Evolutionary conservation across 2,888 invertebrate genomes (phyloP).

Genomic region (Poecilobothrus nobilitatus): DNA sequence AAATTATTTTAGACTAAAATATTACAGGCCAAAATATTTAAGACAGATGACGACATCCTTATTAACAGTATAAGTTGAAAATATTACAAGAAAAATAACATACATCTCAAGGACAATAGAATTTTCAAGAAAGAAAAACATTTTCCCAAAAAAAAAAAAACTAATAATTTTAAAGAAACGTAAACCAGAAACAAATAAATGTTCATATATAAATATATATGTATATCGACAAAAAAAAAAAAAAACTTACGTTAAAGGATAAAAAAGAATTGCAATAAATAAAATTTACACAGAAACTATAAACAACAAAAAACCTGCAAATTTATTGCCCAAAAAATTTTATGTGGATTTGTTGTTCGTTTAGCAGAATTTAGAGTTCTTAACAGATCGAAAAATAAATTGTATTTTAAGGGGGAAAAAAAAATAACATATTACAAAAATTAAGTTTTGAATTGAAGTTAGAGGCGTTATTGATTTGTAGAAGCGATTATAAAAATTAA

Average conservation of each 20-base stretch:
- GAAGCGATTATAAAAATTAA: not conserved
- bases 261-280: not conserved
- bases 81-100: too few relatives aligned
- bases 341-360: not conserved
- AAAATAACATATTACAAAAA: too few relatives aligned
- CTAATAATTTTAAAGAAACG: too few relatives aligned
- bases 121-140: too few relatives aligned
- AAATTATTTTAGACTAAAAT: too few relatives aligned
- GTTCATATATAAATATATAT: not conserved
- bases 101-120: too few relatives aligned
- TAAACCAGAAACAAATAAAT: not conserved
- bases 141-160: too few relatives aligned
- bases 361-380: not conserved
- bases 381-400: not conserved
- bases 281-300: not conserved
- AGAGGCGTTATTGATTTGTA: slow-evolving; percentile 1
- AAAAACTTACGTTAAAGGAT: not conserved
- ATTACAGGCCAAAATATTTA: too few relatives aligned
- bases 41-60: too few relatives aligned
- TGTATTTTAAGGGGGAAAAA: not conserved
- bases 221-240: too few relatives aligned
- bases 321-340: not conserved
- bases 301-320: not conserved
- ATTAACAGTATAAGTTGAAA: too few relatives aligned
- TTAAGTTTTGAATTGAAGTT: not conserved